phyloP scores from a whole-genome alignment of 2,888 invertebrate species.

The Phasia obesa region DNA sequence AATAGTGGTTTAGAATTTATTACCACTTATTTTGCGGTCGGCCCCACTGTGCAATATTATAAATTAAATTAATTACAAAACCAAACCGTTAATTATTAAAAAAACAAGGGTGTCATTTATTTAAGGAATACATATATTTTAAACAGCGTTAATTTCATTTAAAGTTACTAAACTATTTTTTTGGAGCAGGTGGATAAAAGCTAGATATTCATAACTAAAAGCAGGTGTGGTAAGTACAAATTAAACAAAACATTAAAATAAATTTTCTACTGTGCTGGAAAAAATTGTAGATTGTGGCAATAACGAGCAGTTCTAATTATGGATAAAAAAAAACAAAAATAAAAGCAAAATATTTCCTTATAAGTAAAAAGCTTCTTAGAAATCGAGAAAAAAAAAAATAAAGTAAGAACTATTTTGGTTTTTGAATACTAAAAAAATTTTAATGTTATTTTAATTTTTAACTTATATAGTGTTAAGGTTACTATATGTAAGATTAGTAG shows the following conservation, averaged over 20 bases:
- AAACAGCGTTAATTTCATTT: background rate
- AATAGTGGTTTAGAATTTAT: no score
- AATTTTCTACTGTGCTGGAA: background rate
- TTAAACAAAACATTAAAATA: background rate
- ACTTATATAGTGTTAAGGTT: no score
- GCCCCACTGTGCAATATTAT: no score
- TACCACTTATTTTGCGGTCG: no score
- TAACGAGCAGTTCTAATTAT: background rate
- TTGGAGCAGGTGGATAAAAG: background rate
- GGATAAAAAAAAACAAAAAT: background rate
- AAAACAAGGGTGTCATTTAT: background rate
- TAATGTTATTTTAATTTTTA: no score
- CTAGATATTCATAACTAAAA: no score
- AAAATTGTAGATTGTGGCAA: background rate
- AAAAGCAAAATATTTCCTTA: background rate
- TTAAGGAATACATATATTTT: background rate
- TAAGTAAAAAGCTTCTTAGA: background rate
- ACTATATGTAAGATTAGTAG: no score
- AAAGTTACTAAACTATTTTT: background rate
- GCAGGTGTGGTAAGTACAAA: no score
- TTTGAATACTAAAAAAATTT: no score
- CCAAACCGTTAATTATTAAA: background rate
- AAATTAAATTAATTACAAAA: no score
- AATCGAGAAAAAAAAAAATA: no score
- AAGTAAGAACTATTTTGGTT: no score